These are phyloP conservation scores for Xiphophorus hellerii DNA, from an alignment of 2,113 vertebrate genomes.

Conservation along the genomic window DNA sequence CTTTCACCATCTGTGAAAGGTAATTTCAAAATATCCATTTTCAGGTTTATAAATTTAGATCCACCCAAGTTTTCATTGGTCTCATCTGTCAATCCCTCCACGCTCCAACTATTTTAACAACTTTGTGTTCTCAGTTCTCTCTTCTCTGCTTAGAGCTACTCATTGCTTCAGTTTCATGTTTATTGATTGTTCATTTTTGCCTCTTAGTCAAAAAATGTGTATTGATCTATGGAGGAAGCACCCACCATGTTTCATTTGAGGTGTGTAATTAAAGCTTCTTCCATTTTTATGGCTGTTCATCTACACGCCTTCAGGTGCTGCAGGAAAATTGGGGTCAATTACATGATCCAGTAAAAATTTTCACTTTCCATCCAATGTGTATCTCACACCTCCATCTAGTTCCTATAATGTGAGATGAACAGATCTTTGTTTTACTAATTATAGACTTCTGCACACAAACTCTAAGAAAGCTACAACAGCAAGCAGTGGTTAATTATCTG, in stretches of 20 bases:
- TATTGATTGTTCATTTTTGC: neutral
- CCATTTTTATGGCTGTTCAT: slow-evolving; percentile 80
- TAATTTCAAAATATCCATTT: neutral
- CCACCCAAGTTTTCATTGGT: neutral
- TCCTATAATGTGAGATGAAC: slow-evolving; percentile 9
- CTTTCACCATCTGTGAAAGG: neutral
- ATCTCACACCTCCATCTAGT: slow-evolving; percentile 16
- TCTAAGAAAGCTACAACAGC: slow-evolving; percentile 7
- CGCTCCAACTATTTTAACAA: neutral
- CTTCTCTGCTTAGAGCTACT: neutral
- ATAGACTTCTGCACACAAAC: slow-evolving; percentile 14
- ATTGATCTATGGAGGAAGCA: slow-evolving; percentile 48
- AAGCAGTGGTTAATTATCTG: slow-evolving; percentile 35
- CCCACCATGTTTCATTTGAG: slow-evolving; percentile 51
- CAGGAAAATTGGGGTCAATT: slow-evolving; percentile 64
- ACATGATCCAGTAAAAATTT: slow-evolving; percentile 52
- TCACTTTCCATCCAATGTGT: neutral
- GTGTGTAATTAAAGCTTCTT: slow-evolving; percentile 80
- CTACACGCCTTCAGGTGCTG: slow-evolving; percentile 73
- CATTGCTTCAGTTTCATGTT: neutral
- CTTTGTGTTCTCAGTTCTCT: neutral
- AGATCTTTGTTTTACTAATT: slow-evolving; percentile 16
- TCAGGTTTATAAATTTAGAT: neutral
- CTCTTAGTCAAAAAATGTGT: slow-evolving; percentile 8
- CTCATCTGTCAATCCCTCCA: neutral